Percentiles rank a stretch among this genome's conserved stretches.
Evolutionary conservation across 64 coral and sea anemone genomes (phyloP).

Genomic region (Acropora yongei): DNA sequence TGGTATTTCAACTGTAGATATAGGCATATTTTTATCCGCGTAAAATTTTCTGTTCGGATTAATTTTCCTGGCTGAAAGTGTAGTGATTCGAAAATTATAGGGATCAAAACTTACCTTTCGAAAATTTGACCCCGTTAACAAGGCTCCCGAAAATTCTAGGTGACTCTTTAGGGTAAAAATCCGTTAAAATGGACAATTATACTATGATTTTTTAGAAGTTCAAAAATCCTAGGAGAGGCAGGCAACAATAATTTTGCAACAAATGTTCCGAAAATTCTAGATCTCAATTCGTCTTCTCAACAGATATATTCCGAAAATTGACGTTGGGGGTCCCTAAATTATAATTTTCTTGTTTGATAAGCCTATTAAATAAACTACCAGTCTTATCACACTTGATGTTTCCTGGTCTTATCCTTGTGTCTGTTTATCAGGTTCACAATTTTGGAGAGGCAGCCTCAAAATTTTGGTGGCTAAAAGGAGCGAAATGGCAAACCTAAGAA

Average conservation of each 20-base stretch:
- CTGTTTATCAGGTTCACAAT: constrained; percentile 2
- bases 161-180: neutral
- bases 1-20: constrained; percentile 10
- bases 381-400: constrained; percentile 4
- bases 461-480: constrained; percentile 12
- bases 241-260: neutral
- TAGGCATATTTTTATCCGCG: constrained; percentile 49
- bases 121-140: neutral
- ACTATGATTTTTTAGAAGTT: neutral
- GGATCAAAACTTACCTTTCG: neutral
- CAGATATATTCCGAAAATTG: neutral
- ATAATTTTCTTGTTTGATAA: neutral
- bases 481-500: constrained; percentile 11
- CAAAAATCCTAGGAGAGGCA: neutral
- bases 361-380: neutral
- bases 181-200: neutral
- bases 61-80: neutral
- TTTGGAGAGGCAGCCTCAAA: neutral
- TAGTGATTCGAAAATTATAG: constrained; percentile 1
- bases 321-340: neutral
- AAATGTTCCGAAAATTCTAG: neutral
- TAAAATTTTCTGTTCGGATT: neutral
- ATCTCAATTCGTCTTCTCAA: neutral
- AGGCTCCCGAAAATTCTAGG: neutral
- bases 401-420: constrained; percentile 20